phyloP scores from a whole-genome alignment of 1,140 invertebrate species.

The Dolichoris vasculosae region DNA sequence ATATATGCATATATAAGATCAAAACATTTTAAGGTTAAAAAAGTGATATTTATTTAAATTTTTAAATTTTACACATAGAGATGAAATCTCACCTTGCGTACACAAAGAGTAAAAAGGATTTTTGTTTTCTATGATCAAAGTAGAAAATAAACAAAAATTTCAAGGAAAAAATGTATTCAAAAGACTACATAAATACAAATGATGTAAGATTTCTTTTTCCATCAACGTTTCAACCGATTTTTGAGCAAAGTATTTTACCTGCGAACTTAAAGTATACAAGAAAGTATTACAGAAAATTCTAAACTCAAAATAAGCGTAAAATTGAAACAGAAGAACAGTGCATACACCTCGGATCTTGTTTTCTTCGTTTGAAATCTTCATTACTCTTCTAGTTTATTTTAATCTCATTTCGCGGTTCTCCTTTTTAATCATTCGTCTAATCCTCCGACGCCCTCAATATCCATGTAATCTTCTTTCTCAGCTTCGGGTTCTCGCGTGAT shows the following conservation, averaged over 20 bases:
- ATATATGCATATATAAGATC: too few relatives aligned
- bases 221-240: neutral
- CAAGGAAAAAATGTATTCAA: neutral
- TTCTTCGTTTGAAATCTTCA: neutral
- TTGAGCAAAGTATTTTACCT: neutral
- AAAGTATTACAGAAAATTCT: neutral
- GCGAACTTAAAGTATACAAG: neutral
- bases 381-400: constrained; percentile 21
- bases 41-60: too few relatives aligned
- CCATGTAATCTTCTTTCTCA: constrained; percentile 1
- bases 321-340: neutral
- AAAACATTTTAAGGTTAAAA: too few relatives aligned
- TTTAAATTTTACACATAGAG: too few relatives aligned
- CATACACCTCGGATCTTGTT: neutral
- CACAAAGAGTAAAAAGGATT: too few relatives aligned
- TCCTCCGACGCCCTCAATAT: neutral
- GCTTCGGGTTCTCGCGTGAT: neutral
- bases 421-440: constrained; percentile 19
- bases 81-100: too few relatives aligned
- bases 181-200: neutral
- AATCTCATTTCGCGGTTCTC: constrained; percentile 25
- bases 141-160: neutral
- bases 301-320: constrained; percentile 40
- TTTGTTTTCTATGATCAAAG: too few relatives aligned
- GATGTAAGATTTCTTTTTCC: neutral